A percentile compares a stretch with the other conserved stretches of the same genome.
phyloP scores from a whole-genome alignment of 2,888 invertebrate species.

The Drosophila emarginata region DNA sequence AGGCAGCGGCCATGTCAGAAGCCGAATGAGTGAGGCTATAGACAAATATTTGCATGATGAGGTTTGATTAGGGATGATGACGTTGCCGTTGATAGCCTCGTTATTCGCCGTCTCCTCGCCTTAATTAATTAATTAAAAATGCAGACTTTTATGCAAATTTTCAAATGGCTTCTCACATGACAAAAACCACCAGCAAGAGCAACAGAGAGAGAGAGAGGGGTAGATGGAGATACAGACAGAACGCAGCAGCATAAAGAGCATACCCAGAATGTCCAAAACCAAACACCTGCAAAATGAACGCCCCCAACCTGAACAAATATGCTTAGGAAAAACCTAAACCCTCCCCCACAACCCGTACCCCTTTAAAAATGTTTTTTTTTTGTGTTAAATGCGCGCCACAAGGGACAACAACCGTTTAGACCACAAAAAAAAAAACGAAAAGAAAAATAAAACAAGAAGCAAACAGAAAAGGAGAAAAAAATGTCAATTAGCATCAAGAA shows the following conservation, averaged over 20 bases:
- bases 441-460: constrained; percentile 11
- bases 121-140: constrained; percentile 79
- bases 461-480: constrained; percentile 8
- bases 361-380: constrained; percentile 11
- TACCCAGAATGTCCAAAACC: constrained; percentile 12
- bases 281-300: constrained; percentile 42
- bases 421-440: not conserved
- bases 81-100: constrained; percentile 68
- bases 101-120: constrained; percentile 63
- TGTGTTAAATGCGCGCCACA: constrained; percentile 17
- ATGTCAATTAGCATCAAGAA: constrained; percentile 44
- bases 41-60: constrained; percentile 67
- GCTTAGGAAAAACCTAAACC: constrained; percentile 13
- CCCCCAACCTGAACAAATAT: constrained; percentile 16
- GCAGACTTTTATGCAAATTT: constrained; percentile 66
- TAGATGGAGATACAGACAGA: no score
- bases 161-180: constrained; percentile 42
- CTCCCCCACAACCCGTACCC: not conserved
- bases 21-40: constrained; percentile 9
- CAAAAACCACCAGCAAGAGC: not conserved
- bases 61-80: constrained; percentile 60
- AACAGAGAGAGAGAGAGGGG: not conserved
- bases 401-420: constrained; percentile 22
- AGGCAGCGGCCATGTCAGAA: no score
- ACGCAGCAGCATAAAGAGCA: constrained; percentile 33